A percentile compares a stretch with the other conserved stretches of the same genome.
Conservation (phyloP, 2,113 vertebrate genomes). For the Paedocypris sp. region DNA sequence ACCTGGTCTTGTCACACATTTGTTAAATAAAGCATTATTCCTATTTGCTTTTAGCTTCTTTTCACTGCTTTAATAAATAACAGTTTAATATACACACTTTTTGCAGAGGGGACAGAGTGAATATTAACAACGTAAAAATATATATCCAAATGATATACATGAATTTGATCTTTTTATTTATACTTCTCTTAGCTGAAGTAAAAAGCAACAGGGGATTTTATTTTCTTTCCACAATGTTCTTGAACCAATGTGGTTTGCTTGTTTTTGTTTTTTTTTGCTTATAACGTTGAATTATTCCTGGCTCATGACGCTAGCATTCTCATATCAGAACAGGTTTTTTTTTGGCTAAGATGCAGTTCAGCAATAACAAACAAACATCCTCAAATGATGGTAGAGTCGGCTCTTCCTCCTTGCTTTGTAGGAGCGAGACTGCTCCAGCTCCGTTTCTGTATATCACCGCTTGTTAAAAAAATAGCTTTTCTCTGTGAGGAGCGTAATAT, state of each 20-base stretch:
- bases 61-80: too few relatives aligned
- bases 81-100: too few relatives aligned
- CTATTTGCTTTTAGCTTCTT: too few relatives aligned
- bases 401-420: constrained; percentile 15
- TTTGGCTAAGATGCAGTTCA: constrained; percentile 7
- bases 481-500: constrained; percentile 35
- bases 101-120: too few relatives aligned
- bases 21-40: too few relatives aligned
- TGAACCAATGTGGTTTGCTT: not conserved
- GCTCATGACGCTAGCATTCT: not conserved
- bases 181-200: not conserved
- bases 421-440: constrained; percentile 33
- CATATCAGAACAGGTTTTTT: constrained; percentile 1
- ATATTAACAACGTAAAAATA: too few relatives aligned
- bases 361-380: constrained; percentile 14
- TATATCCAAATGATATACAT: too few relatives aligned
- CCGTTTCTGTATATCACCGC: constrained; percentile 34
- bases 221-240: not conserved
- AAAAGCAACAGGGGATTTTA: not conserved
- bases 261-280: constrained; percentile 12
- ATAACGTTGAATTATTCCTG: constrained; percentile 22
- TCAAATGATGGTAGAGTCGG: constrained; percentile 21
- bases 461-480: constrained; percentile 37
- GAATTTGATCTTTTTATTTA: not conserved
- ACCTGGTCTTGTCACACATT: too few relatives aligned